A percentile compares a stretch with the other conserved stretches of the same genome.
Evolutionary conservation across 2,888 invertebrate genomes (phyloP).

Genomic region (Ormia ochracea): DNA sequence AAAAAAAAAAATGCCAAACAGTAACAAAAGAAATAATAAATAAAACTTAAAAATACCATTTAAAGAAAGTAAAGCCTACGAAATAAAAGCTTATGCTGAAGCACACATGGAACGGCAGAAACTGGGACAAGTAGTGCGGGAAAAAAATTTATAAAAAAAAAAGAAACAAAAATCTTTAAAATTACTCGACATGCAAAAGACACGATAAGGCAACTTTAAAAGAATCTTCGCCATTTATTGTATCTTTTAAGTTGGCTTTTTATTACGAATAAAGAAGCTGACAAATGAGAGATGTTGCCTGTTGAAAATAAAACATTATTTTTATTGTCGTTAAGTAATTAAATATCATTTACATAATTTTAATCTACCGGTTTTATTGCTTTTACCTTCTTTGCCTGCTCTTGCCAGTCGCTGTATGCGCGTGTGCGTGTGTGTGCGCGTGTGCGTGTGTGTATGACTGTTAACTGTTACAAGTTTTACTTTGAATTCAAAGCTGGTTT

Average conservation of each 20-base stretch:
- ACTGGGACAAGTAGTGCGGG: slow-evolving; percentile 29
- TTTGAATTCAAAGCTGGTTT: slow-evolving; percentile 12
- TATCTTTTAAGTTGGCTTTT: not conserved
- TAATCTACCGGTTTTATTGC: slow-evolving; percentile 27
- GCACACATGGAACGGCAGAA: slow-evolving; percentile 3
- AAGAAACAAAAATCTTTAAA: not conserved
- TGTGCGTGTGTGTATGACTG: not conserved
- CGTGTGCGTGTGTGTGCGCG: not conserved
- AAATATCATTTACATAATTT: slow-evolving; percentile 57
- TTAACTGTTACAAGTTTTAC: not conserved
- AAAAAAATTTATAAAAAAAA: not conserved
- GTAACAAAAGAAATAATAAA: too few relatives aligned
- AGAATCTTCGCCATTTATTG: not conserved
- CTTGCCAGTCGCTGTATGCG: too few relatives aligned
- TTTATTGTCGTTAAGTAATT: slow-evolving; percentile 21
- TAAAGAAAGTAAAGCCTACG: slow-evolving; percentile 47
- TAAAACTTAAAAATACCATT: slow-evolving; percentile 29
- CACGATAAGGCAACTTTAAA: not conserved
- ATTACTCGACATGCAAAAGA: not conserved
- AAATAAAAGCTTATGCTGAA: slow-evolving; percentile 7
- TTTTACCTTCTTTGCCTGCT: not conserved
- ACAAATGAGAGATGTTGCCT: not conserved
- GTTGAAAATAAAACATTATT: not conserved
- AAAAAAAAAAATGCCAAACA: not conserved
- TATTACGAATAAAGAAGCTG: not conserved